phyloP scores from a whole-genome alignment of 53 echinoderm and acorn worm genomes.

The Paelopatides confundens region DNA sequence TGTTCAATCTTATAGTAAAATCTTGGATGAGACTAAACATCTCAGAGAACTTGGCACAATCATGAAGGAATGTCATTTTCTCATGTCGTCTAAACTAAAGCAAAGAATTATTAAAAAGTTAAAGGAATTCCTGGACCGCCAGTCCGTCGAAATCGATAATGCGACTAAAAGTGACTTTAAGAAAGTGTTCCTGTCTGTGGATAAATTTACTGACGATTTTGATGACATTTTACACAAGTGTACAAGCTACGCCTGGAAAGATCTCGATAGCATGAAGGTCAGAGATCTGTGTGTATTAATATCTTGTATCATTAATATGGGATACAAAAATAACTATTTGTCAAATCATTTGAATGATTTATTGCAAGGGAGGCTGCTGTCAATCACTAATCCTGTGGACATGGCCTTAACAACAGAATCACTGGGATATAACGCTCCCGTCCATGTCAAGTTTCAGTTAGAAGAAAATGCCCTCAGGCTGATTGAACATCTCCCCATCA shows the following conservation, averaged over 20 bases:
- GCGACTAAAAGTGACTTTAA: constrained; percentile 70
- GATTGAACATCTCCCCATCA: not conserved
- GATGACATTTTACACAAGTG: constrained; percentile 47
- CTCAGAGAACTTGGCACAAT: constrained; percentile 75
- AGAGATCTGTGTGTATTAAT: constrained; percentile 67
- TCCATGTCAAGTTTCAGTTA: constrained; percentile 67
- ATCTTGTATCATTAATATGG: constrained; percentile 20
- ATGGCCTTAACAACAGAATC: constrained; percentile 62
- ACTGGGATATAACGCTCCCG: constrained; percentile 68
- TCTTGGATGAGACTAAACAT: constrained; percentile 65
- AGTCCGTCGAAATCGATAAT: constrained; percentile 4
- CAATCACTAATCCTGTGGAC: constrained; percentile 53
- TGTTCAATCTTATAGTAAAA: constrained; percentile 55
- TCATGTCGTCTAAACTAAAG: constrained; percentile 48
- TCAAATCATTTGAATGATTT: not conserved
- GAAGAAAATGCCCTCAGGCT: constrained; percentile 50
- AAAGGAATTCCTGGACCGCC: constrained; percentile 47
- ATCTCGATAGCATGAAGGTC: constrained; percentile 28
- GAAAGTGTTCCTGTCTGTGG: constrained; percentile 68
- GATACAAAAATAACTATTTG: constrained; percentile 38
- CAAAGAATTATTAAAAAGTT: constrained; percentile 56
- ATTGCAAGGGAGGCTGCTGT: constrained; percentile 37
- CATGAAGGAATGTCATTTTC: constrained; percentile 69
- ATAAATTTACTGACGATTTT: constrained; percentile 38
- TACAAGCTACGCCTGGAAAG: not conserved